Evolutionary conservation across 2,113 vertebrate species (phyloP), one percentile per base, ranked within the genome.

Genomic region (human (Homo sapiens)): DNA sequence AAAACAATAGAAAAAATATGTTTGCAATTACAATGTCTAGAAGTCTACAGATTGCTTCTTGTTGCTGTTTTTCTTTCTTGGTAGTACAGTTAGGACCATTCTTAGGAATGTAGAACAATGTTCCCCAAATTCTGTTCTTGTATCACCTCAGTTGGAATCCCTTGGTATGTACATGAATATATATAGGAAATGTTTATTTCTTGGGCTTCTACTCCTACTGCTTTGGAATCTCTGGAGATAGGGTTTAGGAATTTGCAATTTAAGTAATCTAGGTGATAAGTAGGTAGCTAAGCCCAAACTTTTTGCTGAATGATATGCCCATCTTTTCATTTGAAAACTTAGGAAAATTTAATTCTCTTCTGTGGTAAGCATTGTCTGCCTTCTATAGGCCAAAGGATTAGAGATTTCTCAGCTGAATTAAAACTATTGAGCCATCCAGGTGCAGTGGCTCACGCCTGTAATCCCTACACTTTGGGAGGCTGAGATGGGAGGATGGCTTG

Each of bases 221-320:
- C 78, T 57, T 93, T 43, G 55, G 87, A 76, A 75, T 82, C 48
- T 87, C 55, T 90, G 32, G 64, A 82, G 55, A 14, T 40, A 20
- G 81, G 32, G 25, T 38, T 75, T 97, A 23, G 66, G 43, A 82
- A 38, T 95, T 84, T 96, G 55, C 73, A n/a, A 52, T 94, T 95
- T 80, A 90, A 94, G 40, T 85, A 90, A 92, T 35, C 35, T 35
- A 64, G 30, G 4, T 81, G 72, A 94, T 80, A 70, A 81, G 12
- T 66, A 45, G 22, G 45, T 89, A 52, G 43, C 32, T 27, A 94
- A 64, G 64, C 6, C 40, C 16, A 84, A 43, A 91, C 43, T 48
- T 95, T 81, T 64, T 92, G 52, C 79, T 82, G n/a, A 91, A 68
- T 79, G 68, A 81, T 79, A n/a, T 55, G 5, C 45, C 64, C 3